Evolutionary conservation across 2,113 vertebrate genomes (phyloP), one percentile per base, ranked within the genome.

Genomic region (Corythoichthys haematopterus): DNA sequence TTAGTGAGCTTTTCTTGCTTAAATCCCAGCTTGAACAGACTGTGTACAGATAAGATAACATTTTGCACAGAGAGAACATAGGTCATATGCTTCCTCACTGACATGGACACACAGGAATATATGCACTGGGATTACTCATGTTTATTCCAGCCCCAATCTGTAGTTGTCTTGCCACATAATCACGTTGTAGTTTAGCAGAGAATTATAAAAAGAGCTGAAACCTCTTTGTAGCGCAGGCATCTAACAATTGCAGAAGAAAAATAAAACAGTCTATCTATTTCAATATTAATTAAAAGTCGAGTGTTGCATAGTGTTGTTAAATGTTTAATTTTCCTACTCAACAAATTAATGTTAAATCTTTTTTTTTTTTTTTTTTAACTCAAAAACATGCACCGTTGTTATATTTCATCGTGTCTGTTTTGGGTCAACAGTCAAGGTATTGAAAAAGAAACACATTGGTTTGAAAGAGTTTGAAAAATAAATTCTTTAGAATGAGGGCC

Each of bases 361-460:
- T 28, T 28, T 28, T 28, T 28, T 28, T 28, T 28, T 28, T 28
- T 28, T 28, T 28, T 28, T 28, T 28, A 28, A 28, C 20, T 28
- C 20, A 28, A 28, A 28, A 28, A 28, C n/a, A n/a, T n/a, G n/a
- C n/a, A n/a, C 20, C 20, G 20, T 28, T 28, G 20, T 28, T 28
- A 28, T 28, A 28, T 0, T 28, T 28, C 20, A 28, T 28, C 20
- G 20, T 28, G 20, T 43, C 40, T 43, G 40, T 43, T 43, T 43
- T 52, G 13, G 57, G 83, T 85, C 68, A 87, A 74, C 80, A 77
- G 77, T 84, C 75, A 79, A 40, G 10, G 38, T 13, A 43, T 52
- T 82, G 20, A 43, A 33, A 67, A 52, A 13, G 6, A 37, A 36
- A 45, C 63, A 65, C 76, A n/a, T 70, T 2, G n/a, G 64, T 66